Evolutionary conservation across 2,888 invertebrate genomes (phyloP).

Genomic region (Allolobophora icterica): DNA sequence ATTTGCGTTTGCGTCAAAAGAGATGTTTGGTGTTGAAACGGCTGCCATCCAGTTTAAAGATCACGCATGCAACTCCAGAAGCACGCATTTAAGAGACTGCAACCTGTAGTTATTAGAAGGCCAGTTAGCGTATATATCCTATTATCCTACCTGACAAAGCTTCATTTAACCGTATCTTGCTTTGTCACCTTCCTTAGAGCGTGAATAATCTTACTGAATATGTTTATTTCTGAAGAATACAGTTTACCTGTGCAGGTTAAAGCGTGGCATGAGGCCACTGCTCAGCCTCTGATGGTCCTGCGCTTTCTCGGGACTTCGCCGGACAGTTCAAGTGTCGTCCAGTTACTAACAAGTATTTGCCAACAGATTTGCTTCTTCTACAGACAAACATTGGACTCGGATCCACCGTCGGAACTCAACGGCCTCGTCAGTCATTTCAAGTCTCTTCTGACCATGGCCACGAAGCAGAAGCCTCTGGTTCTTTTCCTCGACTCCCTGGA

Average conservation of each 20-base stretch:
- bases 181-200: too few species aligned
- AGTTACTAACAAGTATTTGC: constrained; percentile 91
- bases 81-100: too few species aligned
- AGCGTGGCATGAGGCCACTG: not conserved
- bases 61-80: too few species aligned
- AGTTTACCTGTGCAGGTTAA: not conserved
- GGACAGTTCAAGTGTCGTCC: constrained; percentile 91
- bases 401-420: constrained; percentile 94
- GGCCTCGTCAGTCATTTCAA: constrained; percentile 95
- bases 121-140: too few species aligned
- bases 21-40: too few species aligned
- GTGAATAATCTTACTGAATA: not conserved
- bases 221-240: not conserved
- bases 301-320: constrained; percentile 92
- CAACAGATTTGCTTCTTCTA: constrained; percentile 75
- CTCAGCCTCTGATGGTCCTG: constrained; percentile 42
- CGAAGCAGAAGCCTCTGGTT: constrained; percentile 75
- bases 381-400: constrained; percentile 68
- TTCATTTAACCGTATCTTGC: too few species aligned
- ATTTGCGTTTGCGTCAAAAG: too few species aligned
- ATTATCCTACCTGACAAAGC: too few species aligned
- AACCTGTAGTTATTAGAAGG: too few species aligned
- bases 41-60: too few species aligned
- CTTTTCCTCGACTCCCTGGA: constrained; percentile 95
- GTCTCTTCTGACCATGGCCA: constrained; percentile 76